A percentile compares a stretch with the other conserved stretches of the same genome.
Conservation (phyloP, 2,797 vertebrate genomes). For the Pipistrellus nathusii region DNA sequence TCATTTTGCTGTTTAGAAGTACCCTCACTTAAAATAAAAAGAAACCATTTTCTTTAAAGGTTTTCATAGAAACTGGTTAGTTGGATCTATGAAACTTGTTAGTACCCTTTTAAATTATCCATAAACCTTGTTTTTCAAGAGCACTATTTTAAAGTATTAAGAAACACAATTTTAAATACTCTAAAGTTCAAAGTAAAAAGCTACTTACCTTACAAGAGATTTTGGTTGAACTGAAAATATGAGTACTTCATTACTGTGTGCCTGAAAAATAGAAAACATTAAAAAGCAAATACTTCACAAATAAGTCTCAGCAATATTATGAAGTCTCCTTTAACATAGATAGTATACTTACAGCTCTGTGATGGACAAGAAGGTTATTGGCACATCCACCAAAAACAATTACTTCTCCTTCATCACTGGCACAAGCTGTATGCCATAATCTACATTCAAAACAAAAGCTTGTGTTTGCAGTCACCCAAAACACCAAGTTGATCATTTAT, state of each 20-base stretch:
- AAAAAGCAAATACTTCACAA: neutral
- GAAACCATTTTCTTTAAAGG: neutral
- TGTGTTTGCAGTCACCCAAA: constrained; percentile 8
- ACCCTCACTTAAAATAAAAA: constrained; percentile 41
- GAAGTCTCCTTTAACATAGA: neutral
- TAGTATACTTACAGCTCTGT: constrained; percentile 93
- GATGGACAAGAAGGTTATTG: constrained; percentile 95
- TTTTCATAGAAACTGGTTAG: constrained; percentile 23
- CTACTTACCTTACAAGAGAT: constrained; percentile 94
- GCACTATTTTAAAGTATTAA: constrained; percentile 1
- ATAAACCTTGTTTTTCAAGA: constrained; percentile 36
- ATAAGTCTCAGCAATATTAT: neutral
- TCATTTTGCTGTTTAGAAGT: constrained; percentile 52
- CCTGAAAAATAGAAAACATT: constrained; percentile 86
- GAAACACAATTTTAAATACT: neutral
- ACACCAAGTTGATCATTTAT: neutral
- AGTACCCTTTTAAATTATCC: constrained; percentile 41
- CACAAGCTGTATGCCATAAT: constrained; percentile 97
- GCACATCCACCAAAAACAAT: constrained; percentile 98
- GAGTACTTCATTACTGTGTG: constrained; percentile 96
- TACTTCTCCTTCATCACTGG: constrained; percentile 96
- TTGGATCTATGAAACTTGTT: neutral
- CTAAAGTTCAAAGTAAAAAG: neutral
- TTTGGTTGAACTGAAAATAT: constrained; percentile 96
- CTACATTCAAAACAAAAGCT: constrained; percentile 84